Base-by-base conservation (phyloP, 1,140 invertebrate genomes). In the Dreissena polymorpha region DNA sequence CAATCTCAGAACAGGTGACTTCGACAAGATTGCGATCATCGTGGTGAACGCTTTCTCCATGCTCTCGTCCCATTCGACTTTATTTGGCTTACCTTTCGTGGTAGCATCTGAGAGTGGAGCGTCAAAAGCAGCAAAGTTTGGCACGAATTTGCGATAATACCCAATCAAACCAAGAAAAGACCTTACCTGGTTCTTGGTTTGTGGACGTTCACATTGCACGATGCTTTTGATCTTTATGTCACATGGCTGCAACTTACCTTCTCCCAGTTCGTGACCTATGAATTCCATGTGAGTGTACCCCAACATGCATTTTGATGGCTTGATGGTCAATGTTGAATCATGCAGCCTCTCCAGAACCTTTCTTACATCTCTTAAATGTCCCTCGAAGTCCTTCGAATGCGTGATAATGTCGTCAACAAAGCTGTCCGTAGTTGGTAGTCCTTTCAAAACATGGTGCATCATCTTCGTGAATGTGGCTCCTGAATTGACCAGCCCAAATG, bases 81-180 rank as follows among this genome's bases (percentile, higher is more conserved):
- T 50, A 63, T 84, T 71, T 5, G 57, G 73, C 68, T 68, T 23
- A 10, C 80, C 84, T 75, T 92, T 92, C 67, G 81, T 87, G 8
- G 88, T 75, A 21, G 91, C 57, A 29, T 90, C 67, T 21, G 88
- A 88, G 13, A 92, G 64, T 3, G 91, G 90, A 16, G 21, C 50
- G 0, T 86, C 76, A 21, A 86, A 70, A 10, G 65, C 53, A 14
- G 87, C 50, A 68, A 88, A 91, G 57, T 86, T 65, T 18, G 83
- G 74, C 0, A 91, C 88, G 87, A 93, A 94, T 83, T 90, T 87
- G 5, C 90, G 77, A 74, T 94, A 92, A 84, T 90, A 94, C 51
- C 93, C 93, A 2, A 92, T 81, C 5, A 93, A 72, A 94, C 71
- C n/a, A n/a, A n/a, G n/a, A n/a, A n/a, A n/a, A n/a, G n/a, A n/a